Evolutionary conservation across 2,113 vertebrate genomes (phyloP), one percentile per base, ranked within the genome.

Genomic region (Pithys albifrons): DNA sequence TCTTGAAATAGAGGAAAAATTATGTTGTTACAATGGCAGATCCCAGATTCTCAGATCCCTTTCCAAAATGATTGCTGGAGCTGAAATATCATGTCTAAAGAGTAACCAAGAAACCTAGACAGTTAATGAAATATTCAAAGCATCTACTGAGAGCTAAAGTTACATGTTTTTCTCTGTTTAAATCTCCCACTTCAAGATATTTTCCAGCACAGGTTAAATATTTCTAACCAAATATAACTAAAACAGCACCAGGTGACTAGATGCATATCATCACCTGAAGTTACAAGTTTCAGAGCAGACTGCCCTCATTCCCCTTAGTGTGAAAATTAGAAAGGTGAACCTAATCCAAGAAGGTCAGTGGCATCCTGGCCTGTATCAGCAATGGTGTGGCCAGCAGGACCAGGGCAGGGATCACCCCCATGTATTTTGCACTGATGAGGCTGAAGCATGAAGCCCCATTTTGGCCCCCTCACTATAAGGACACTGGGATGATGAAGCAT

Each of bases 401-500:
- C 57, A 20, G 19, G 19, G 17, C 49, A 57, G 24, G 0, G 49
- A 27, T 22, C 48, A 25, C 35, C 0, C 35, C n/a, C 2, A 19
- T 25, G 24, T 49, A 29, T 20, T 41, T 1, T 1, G 13, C 16
- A 16, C 24, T 41, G 24, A 3, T 49, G 49, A 54, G 49, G 7
- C 6, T 24, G 41, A 45, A 18, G 16, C 35, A 25, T 2, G 1
- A 59, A 11, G 9, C 4, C 22, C 37, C 14, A 19, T 41, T 48
- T 14, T 35, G 19, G 20, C 11, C 2, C 2, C 0, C 58, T 72
- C 66, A 22, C 6, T 49, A 3, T 29, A 35, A 41, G 10, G 49
- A 31, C 29, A 4, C 8, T 25, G 57, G 57, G 29, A 10, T 2
- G 12, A 29, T 49, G 43, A 12, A 35, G 19, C 0, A 0, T 1